A percentile compares a stretch with the other conserved stretches of the same genome.
These are phyloP conservation scores for Pristionchus pacificus DNA, from an alignment of 1,140 invertebrate genomes.

Conservation along the genomic window DNA sequence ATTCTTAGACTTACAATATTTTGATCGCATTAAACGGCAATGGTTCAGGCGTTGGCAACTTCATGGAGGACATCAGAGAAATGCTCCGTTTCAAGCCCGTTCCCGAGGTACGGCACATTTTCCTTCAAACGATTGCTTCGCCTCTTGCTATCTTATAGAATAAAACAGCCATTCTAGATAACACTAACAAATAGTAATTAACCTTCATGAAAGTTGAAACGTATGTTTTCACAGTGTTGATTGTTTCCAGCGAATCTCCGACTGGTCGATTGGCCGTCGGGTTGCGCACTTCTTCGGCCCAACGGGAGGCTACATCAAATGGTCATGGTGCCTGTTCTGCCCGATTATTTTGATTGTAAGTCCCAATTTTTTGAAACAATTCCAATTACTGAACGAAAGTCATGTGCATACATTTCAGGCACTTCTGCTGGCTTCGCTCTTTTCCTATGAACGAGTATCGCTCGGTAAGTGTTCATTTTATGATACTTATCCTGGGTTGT, in stretches of 20 bases:
- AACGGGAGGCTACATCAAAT: conserved; percentile 50
- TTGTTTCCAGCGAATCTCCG: background rate
- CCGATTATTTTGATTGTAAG: conserved; percentile 45
- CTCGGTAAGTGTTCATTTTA: conserved; percentile 34
- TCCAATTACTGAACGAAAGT: conserved; percentile 3
- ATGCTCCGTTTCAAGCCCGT: conserved; percentile 50
- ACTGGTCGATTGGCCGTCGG: conserved; percentile 8
- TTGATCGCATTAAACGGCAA: background rate
- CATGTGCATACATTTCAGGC: conserved; percentile 30
- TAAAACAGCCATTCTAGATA: too few relatives aligned
- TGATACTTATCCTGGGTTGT: background rate
- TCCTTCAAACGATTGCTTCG: too few relatives aligned
- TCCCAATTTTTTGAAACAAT: conserved; percentile 1
- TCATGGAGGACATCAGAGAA: conserved; percentile 48
- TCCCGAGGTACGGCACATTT: too few relatives aligned
- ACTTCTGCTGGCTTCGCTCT: conserved; percentile 46
- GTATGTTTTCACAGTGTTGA: too few relatives aligned
- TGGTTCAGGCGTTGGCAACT: conserved; percentile 45
- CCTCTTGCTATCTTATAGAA: too few relatives aligned
- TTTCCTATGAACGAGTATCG: conserved; percentile 43
- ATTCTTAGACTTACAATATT: background rate
- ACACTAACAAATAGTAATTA: too few relatives aligned
- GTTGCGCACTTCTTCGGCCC: conserved; percentile 43
- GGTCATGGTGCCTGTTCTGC: conserved; percentile 45
- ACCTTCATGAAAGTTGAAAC: too few relatives aligned